Evolutionary conservation across 2,797 vertebrate species (phyloP), one percentile per base, ranked within the genome.

Genomic region (Odontamblyopus rebecca): DNA sequence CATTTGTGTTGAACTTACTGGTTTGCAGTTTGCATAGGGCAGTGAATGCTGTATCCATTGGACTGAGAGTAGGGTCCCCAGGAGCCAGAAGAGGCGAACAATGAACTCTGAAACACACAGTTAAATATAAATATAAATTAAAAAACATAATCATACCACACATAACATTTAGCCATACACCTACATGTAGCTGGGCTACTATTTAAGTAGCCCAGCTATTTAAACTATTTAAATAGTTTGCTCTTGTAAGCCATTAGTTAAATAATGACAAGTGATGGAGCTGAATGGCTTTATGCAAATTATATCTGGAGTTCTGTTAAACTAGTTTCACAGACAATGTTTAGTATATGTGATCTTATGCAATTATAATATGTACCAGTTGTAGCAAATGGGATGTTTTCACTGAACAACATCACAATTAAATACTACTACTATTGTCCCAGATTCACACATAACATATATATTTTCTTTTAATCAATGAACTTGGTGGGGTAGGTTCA

Each of bases 1-100:
- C 27, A 23, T 50, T 66, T 29, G 4, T 27, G 23, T 59, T 35
- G 3, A 27, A 94, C 94, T 94, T 93, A 95, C 94, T 94, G 94
- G 90, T 92, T 93, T 90, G 87, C 93, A 91, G 92, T 85, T 91
- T 93, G 93, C 91, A 94, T 93, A 92, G 93, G 92, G 88, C 89
- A 90, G 85, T 82, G 89, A 70, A 90, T 76, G 90, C 86, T 91
- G 87, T 91, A 94, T 88, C 83, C 89, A 82, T 85, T 48, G 78
- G 71, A 91, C 80, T 93, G 92, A 68, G 93, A 61, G 77, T 86
- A 92, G 68, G 88, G 53, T 80, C 81, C 89, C 93, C 94, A 94
- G 70, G 90, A 82, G 71, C 76, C 87, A 83, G 86, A 75, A 66
- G 87, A 88, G 69, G 86, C 18, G 59, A 83, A 94, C 80, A 93